phyloP scores from a whole-genome alignment of 92 coral and sea anemone species.

The Epizoanthus scotinus region DNA sequence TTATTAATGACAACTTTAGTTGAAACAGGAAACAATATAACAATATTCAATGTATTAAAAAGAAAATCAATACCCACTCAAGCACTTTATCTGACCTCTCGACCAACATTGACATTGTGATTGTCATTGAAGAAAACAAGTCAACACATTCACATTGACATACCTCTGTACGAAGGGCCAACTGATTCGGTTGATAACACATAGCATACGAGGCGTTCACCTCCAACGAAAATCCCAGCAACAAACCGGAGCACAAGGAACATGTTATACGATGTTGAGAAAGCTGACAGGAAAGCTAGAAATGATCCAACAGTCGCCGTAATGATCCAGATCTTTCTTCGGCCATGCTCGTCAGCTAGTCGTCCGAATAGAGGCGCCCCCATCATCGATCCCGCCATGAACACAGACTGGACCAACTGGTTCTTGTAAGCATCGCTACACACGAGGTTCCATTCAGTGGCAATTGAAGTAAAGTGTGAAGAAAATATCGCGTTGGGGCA shows the following conservation, averaged over 20 bases:
- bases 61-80: too few relatives aligned
- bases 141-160: neutral
- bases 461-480: slow-evolving; percentile 84
- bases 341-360: slow-evolving; percentile 77
- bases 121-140: neutral
- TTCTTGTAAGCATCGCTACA: slow-evolving; percentile 81
- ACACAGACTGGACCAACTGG: slow-evolving; percentile 80
- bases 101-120: neutral
- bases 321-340: slow-evolving; percentile 63
- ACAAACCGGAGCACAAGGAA: slow-evolving; percentile 68
- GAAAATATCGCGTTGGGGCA: slow-evolving; percentile 63
- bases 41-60: too few relatives aligned
- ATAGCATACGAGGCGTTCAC: slow-evolving; percentile 67
- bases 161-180: slow-evolving; percentile 88
- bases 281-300: slow-evolving; percentile 67
- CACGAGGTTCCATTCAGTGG: slow-evolving; percentile 85
- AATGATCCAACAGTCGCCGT: slow-evolving; percentile 47
- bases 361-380: slow-evolving; percentile 76
- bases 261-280: slow-evolving; percentile 72
- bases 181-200: slow-evolving; percentile 83
- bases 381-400: slow-evolving; percentile 77
- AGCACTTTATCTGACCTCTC: neutral
- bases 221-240: slow-evolving; percentile 77
- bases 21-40: too few relatives aligned
- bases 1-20: too few relatives aligned